Evolutionary conservation across 1,140 invertebrate genomes (phyloP).

Genomic region (Argopecten irradians): DNA sequence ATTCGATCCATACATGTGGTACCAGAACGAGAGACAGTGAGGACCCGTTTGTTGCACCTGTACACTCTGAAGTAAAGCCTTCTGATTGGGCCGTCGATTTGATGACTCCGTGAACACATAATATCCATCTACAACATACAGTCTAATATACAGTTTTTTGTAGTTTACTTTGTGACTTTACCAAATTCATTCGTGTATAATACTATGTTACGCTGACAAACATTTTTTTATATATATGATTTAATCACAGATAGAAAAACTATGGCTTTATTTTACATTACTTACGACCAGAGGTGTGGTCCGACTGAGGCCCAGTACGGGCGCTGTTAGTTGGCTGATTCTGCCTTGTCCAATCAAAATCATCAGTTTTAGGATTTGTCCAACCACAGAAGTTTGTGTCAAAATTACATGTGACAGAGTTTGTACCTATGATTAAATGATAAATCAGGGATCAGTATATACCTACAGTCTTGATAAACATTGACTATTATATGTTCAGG

Average conservation of each 20-base stretch:
- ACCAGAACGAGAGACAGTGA: conserved; percentile 58
- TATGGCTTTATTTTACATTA: not conserved
- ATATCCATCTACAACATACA: conserved; percentile 55
- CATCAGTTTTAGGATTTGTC: conserved; percentile 84
- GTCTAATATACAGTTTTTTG: not conserved
- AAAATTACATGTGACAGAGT: conserved; percentile 81
- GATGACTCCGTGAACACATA: conserved; percentile 72
- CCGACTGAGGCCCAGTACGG: conserved; percentile 58
- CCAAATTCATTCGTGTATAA: not conserved
- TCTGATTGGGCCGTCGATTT: conserved; percentile 76
- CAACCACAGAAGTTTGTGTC: conserved; percentile 85
- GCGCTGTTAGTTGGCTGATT: conserved; percentile 80
- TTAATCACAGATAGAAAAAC: no score
- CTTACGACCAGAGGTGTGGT: conserved; percentile 64
- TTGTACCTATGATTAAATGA: not conserved
- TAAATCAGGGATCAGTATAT: no score
- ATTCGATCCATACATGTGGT: conserved; percentile 62
- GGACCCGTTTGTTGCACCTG: conserved; percentile 27
- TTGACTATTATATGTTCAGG: no score
- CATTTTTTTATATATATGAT: not conserved
- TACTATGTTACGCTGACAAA: not conserved
- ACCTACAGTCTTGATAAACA: no score
- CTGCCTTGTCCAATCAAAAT: conserved; percentile 86
- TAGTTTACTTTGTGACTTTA: no score
- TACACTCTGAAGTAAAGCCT: conserved; percentile 45